Evolutionary conservation across 2,113 vertebrate genomes (phyloP).

Genomic region (Megaceryle maxima): DNA sequence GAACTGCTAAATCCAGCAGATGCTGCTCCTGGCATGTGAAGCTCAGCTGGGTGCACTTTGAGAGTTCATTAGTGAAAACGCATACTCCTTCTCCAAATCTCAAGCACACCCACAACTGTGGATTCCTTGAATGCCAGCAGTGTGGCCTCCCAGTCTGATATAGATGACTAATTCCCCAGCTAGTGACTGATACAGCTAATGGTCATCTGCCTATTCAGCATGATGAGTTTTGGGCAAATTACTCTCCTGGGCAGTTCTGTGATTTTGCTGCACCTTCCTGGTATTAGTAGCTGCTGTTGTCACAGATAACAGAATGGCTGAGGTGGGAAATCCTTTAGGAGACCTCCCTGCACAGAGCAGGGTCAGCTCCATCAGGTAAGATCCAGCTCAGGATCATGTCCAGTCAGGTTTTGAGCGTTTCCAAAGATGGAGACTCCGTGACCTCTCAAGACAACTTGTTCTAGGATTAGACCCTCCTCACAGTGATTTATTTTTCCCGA

Average conservation of each 20-base stretch:
- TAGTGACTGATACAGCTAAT: too few species aligned
- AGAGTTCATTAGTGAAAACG: not conserved
- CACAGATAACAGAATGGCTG: not conserved
- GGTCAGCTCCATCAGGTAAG: not conserved
- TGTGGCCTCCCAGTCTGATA: not conserved
- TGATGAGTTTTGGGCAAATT: not conserved
- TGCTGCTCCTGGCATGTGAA: not conserved
- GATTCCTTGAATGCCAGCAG: not conserved
- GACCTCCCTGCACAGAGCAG: not conserved
- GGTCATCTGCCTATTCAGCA: not conserved
- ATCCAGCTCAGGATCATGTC: not conserved
- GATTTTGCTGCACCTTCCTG: not conserved
- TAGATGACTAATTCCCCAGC: not conserved
- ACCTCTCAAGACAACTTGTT: not conserved
- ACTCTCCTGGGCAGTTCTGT: not conserved
- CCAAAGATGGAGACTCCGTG: fast-evolving
- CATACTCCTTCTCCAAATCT: not conserved
- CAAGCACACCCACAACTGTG: not conserved
- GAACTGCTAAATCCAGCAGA: not conserved
- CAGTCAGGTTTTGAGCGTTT: not conserved
- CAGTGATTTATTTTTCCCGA: not conserved
- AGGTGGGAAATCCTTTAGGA: not conserved
- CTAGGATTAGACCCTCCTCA: not conserved
- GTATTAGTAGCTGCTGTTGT: not conserved
- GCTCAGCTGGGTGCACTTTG: not conserved